Base-by-base conservation (phyloP, 2,888 invertebrate species). In the Phalera bucephala region DNA sequence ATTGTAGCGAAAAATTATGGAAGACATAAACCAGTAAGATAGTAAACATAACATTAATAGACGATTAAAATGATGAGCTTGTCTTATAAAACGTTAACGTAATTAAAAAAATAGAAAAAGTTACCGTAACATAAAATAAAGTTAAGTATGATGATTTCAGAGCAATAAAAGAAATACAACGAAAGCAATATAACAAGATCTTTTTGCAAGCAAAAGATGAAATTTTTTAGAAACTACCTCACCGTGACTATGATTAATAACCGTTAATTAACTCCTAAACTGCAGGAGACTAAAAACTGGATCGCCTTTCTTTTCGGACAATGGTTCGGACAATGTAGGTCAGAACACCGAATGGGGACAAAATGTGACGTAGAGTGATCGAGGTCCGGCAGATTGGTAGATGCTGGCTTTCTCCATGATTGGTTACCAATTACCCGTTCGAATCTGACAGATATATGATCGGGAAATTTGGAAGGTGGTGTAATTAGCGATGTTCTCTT, bases 361-460 rank as follows among this genome's bases (percentile, higher is more conserved):
- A 45, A 64, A 55, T 59, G 57, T 61, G 65, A 59, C 52, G 62
- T 39, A 45, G 47, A 56, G 64, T 68, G 67, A 62, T 53, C 36
- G 59, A 60, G 60, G 62, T 53, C 52, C 54, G 57, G 51, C 52
- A 58, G 61, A 57, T 57, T 48, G 49, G 33, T 36, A 40, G 59
- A 40, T 65, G 53, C 57, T 50, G 55, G 67, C 82, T 82, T 82
- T 83, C 82, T 64, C 82, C 69, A 52, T 70, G 73, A 78, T 77
- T 73, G 78, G 66, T 60, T 45, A 58, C 70, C 71, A 75, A 79
- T 81, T 79, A 79, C 66, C 61, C 61, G 60, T 60, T 59, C 60
- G 57, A 60, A 55, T 48, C 61, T 61, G 68, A 43, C 53, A 58
- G 60, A 67, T 71, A 56, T 63, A 64, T 52, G 45, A 54, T 46